Evolutionary conservation across 37 sponge, comb jelly and placozoan species (phyloP).

Genomic region (Ephydatia muelleri): DNA sequence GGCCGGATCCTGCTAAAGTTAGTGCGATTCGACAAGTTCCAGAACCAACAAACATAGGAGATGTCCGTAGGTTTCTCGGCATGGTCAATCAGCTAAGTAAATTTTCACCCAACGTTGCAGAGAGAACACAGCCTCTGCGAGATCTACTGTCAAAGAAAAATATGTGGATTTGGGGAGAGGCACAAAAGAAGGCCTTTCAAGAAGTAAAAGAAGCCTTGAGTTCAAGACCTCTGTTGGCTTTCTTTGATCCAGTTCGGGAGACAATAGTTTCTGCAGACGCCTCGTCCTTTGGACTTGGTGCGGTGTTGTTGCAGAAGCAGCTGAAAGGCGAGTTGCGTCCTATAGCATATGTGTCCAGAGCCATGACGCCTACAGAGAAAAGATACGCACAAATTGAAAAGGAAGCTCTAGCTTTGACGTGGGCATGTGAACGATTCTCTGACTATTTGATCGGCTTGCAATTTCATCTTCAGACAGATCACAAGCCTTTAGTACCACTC

Average conservation of each 20-base stretch:
- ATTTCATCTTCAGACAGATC: slow-evolving; percentile 55
- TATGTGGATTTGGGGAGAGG: slow-evolving; percentile 31
- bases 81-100: slow-evolving; percentile 44
- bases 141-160: slow-evolving; percentile 28
- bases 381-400: slow-evolving; percentile 62
- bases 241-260: slow-evolving; percentile 25
- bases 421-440: slow-evolving; percentile 50
- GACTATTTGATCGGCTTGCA: slow-evolving; percentile 33
- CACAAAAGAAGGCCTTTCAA: slow-evolving; percentile 40
- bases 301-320: slow-evolving; percentile 36
- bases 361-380: slow-evolving; percentile 46
- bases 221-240: slow-evolving; percentile 20
- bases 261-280: slow-evolving; percentile 40
- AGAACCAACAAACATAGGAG: slow-evolving; percentile 24
- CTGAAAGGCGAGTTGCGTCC: slow-evolving; percentile 25
- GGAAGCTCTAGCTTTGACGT: slow-evolving; percentile 44
- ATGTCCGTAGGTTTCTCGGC: slow-evolving; percentile 44
- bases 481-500: slow-evolving; percentile 61
- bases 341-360: slow-evolving; percentile 50
- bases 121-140: slow-evolving; percentile 26
- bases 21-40: slow-evolving; percentile 13
- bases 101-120: slow-evolving; percentile 33
- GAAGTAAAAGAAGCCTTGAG: slow-evolving; percentile 28
- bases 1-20: slow-evolving; percentile 49
- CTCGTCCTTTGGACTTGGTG: slow-evolving; percentile 45